A percentile compares a stretch with the other conserved stretches of the same genome.
These are phyloP conservation scores for Diachasmimorpha longicaudata DNA, from an alignment of 1,140 invertebrate species.

Conservation along the genomic window DNA sequence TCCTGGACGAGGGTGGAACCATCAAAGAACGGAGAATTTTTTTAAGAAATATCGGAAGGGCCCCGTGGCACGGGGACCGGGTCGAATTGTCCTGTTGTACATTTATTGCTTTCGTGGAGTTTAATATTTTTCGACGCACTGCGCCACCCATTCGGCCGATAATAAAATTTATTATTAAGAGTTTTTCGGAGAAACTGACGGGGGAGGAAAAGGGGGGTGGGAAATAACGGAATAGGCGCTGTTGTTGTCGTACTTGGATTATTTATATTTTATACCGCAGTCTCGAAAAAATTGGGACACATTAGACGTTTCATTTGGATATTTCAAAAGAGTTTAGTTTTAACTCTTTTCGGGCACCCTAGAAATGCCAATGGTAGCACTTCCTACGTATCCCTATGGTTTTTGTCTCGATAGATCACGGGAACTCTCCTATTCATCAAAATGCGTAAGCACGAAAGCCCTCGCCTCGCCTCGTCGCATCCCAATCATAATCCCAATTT, in stretches of 20 bases:
- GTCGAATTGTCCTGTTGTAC: conserved; percentile 35
- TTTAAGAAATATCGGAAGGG: neutral
- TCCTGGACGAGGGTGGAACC: neutral
- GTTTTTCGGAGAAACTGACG: neutral
- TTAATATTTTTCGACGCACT: neutral
- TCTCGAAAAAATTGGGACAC: too few species aligned
- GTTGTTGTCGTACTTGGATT: too few species aligned
- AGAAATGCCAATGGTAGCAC: too few species aligned
- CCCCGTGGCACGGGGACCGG: conserved; percentile 40
- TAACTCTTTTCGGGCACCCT: too few species aligned
- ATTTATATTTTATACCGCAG: too few species aligned
- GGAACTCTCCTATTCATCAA: neutral
- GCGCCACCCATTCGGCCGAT: neutral
- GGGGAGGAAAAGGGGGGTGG: neutral
- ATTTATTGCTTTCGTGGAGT: neutral
- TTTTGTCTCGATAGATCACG: neutral
- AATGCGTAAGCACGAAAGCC: conserved; percentile 27
- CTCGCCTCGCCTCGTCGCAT: neutral
- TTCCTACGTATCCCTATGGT: too few species aligned
- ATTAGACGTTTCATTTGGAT: too few species aligned
- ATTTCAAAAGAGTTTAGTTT: too few species aligned
- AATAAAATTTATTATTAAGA: neutral
- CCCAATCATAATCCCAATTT: conserved; percentile 23
- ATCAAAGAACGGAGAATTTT: neutral
- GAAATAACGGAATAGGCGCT: neutral